phyloP scores from a whole-genome alignment of 92 coral and sea anemone genomes.

The Anthopleura xanthogrammica region DNA sequence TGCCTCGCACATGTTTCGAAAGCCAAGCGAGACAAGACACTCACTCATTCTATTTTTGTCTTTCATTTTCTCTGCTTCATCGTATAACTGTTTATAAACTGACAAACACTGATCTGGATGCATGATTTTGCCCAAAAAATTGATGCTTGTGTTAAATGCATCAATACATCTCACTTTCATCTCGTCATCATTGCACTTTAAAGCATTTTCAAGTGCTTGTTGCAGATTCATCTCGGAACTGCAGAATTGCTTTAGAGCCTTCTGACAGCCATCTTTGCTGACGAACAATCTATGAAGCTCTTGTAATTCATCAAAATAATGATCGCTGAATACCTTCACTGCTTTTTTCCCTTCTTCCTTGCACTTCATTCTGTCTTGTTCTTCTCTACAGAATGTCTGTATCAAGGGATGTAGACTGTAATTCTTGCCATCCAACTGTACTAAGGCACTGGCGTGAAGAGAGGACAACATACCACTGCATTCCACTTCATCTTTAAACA shows the following conservation, averaged over 20 bases:
- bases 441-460: conserved; percentile 36
- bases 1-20: conserved; percentile 35
- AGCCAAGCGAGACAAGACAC: conserved; percentile 41
- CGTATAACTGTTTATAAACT: conserved; percentile 20
- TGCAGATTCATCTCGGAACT: conserved; percentile 19
- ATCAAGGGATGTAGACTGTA: conserved; percentile 60
- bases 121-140: conserved; percentile 42
- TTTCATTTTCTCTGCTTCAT: conserved; percentile 10
- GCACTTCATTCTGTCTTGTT: conserved; percentile 21
- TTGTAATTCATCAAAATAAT: conserved; percentile 28
- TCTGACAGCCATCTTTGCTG: conserved; percentile 22
- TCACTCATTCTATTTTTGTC: conserved; percentile 21
- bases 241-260: conserved; percentile 22
- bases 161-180: conserved; percentile 31
- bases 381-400: conserved; percentile 51
- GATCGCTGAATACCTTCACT: conserved; percentile 7
- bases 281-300: conserved; percentile 37
- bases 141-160: conserved; percentile 29
- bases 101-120: conserved; percentile 32
- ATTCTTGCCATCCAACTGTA: conserved; percentile 28
- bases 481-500: neutral
- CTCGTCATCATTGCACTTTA: neutral
- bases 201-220: conserved; percentile 37
- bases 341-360: conserved; percentile 34
- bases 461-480: conserved; percentile 9